phyloP scores from a whole-genome alignment of 2,888 invertebrate genomes.

The Hofmannophila pseudospretella region DNA sequence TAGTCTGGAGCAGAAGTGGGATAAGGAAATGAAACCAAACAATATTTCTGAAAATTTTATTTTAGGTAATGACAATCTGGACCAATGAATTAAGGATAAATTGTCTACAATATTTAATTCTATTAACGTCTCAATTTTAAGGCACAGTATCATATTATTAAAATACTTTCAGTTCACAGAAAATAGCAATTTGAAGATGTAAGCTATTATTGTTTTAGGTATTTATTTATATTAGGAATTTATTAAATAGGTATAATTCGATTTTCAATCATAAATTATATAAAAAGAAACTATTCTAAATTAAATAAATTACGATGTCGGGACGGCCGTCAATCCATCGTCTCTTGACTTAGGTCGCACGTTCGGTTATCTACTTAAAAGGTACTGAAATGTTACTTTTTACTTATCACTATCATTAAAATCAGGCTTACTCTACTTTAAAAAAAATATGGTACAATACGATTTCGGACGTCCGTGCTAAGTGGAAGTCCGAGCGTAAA shows the following conservation, averaged over 20 bases:
- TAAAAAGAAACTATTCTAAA: conserved; percentile 64
- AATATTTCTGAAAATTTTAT: conserved; percentile 50
- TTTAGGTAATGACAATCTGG: conserved; percentile 65
- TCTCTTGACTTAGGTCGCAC: conserved; percentile 76
- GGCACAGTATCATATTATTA: conserved; percentile 54
- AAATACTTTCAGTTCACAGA: conserved; percentile 50
- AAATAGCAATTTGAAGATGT: conserved; percentile 51
- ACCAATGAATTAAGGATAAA: conserved; percentile 45
- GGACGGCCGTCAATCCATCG: conserved; percentile 76
- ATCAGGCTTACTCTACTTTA: conserved; percentile 67
- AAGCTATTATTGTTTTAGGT: conserved; percentile 50
- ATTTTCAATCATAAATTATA: conserved; percentile 64
- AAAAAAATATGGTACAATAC: conserved; percentile 75
- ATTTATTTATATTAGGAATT: conserved; percentile 58
- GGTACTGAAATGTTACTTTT: conserved; percentile 71
- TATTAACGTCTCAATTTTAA: conserved; percentile 44
- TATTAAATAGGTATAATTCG: conserved; percentile 66
- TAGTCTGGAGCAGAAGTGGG: no score
- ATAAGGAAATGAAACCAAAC: conserved; percentile 14
- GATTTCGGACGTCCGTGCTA: conserved; percentile 46
- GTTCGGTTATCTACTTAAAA: conserved; percentile 76
- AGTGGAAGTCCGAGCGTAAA: conserved; percentile 64
- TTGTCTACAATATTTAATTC: conserved; percentile 43
- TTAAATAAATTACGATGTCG: conserved; percentile 77
- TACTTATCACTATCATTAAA: conserved; percentile 69